These are phyloP conservation scores for Scartelaos histophorus DNA, from an alignment of 2,113 vertebrate species.

Conservation along the genomic window DNA sequence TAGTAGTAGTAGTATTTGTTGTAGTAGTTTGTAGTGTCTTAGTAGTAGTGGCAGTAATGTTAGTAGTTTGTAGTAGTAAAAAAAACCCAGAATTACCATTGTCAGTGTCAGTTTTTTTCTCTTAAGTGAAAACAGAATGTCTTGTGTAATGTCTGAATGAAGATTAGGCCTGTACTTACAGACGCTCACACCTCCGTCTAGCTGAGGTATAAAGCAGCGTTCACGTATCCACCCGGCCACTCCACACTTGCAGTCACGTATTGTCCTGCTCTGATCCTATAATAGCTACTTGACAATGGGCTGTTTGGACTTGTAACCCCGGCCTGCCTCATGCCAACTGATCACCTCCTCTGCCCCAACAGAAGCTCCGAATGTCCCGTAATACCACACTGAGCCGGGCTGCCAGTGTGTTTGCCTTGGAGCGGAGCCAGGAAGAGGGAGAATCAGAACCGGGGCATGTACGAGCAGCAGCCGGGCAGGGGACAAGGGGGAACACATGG, in stretches of 20 bases:
- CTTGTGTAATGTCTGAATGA: no score
- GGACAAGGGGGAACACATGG: slow-evolving; percentile 12
- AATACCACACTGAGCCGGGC: slow-evolving; percentile 12
- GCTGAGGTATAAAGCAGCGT: no score
- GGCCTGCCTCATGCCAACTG: not conserved
- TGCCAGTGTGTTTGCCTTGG: slow-evolving; percentile 47
- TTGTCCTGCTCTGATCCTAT: slow-evolving; percentile 16
- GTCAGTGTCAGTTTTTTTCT: no score
- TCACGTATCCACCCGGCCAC: not conserved
- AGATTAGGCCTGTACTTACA: no score
- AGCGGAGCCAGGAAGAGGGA: slow-evolving; percentile 39
- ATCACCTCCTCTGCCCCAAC: slow-evolving; percentile 18
- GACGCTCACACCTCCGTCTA: no score
- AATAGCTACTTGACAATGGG: slow-evolving; percentile 29
- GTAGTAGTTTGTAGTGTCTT: no score
- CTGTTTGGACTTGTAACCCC: slow-evolving; percentile 4
- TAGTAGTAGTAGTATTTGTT: no score
- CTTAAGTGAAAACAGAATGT: no score
- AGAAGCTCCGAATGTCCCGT: slow-evolving; percentile 11
- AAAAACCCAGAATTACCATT: no score
- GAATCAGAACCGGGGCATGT: slow-evolving; percentile 37
- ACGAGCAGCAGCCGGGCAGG: slow-evolving; percentile 41
- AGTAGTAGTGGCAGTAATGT: not conserved
- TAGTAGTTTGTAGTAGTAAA: no score
- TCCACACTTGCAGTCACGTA: not conserved